A percentile compares a stretch with the other conserved stretches of the same genome.
phyloP scores from a whole-genome alignment of 2,113 vertebrate genomes.

The Ginglymostoma cirratum region DNA sequence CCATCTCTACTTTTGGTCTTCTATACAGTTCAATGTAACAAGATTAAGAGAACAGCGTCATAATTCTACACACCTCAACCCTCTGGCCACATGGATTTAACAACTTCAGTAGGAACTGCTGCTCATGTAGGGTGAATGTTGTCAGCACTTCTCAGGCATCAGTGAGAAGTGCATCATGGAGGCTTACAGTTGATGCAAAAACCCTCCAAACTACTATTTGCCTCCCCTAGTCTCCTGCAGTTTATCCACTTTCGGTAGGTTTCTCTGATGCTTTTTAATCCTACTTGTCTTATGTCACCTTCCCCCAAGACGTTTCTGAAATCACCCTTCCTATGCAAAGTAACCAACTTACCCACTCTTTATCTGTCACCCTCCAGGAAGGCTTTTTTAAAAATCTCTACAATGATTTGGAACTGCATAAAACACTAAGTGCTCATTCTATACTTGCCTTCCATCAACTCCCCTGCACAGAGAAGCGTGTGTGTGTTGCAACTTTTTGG shows the following conservation, averaged over 20 bases:
- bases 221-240: not conserved
- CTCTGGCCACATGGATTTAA: not conserved
- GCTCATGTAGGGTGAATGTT: not conserved
- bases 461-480: not conserved
- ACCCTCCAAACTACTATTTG: not conserved
- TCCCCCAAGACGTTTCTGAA: not conserved
- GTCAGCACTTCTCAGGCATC: not conserved
- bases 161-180: not conserved
- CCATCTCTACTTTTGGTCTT: not conserved
- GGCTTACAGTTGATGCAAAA: not conserved
- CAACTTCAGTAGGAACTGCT: not conserved
- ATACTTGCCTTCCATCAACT: not conserved
- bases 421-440: not conserved
- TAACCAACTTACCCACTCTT: not conserved
- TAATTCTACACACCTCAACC: not conserved
- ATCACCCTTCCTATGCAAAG: not conserved
- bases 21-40: not conserved
- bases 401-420: not conserved
- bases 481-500: not conserved
- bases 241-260: not conserved
- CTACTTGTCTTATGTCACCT: not conserved
- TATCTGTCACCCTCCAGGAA: not conserved
- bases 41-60: not conserved
- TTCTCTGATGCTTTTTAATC: not conserved
- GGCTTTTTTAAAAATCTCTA: not conserved